Evolutionary conservation across 2,113 vertebrate species (phyloP).

Genomic region (Rissa tridactyla): DNA sequence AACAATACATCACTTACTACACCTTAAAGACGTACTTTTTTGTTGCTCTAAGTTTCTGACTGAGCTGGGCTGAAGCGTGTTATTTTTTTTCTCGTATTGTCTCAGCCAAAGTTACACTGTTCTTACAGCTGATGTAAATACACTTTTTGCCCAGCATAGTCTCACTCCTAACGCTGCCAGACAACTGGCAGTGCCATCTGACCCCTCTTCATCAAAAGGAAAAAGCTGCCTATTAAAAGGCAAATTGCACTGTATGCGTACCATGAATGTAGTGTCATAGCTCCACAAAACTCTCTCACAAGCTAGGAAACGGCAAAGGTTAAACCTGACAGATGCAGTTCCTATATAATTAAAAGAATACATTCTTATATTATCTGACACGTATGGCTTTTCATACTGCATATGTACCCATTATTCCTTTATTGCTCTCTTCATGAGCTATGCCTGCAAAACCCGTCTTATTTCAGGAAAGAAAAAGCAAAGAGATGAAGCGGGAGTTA

Average conservation of each 20-base stretch:
- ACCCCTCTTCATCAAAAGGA: not conserved
- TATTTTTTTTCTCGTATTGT: not conserved
- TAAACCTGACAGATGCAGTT: not conserved
- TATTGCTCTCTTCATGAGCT: not conserved
- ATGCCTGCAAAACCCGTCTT: not conserved
- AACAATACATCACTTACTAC: not conserved
- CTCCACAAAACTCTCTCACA: not conserved
- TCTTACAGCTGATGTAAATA: not conserved
- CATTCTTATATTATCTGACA: not conserved
- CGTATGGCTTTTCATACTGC: not conserved
- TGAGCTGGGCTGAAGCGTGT: not conserved
- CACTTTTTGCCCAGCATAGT: not conserved
- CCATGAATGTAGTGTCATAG: rapidly evolving
- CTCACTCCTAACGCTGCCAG: not conserved
- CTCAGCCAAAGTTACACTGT: not conserved
- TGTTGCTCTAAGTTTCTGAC: not conserved
- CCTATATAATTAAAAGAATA: not conserved
- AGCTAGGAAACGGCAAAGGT: not conserved
- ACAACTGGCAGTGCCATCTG: not conserved
- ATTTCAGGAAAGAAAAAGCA: not conserved
- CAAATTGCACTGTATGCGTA: not conserved
- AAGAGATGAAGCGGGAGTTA: not conserved
- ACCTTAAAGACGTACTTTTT: not conserved
- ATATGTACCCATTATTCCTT: not conserved
- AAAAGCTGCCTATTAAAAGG: not conserved